phyloP scores from a whole-genome alignment of 2,888 invertebrate species.

The Mythimna impura region DNA sequence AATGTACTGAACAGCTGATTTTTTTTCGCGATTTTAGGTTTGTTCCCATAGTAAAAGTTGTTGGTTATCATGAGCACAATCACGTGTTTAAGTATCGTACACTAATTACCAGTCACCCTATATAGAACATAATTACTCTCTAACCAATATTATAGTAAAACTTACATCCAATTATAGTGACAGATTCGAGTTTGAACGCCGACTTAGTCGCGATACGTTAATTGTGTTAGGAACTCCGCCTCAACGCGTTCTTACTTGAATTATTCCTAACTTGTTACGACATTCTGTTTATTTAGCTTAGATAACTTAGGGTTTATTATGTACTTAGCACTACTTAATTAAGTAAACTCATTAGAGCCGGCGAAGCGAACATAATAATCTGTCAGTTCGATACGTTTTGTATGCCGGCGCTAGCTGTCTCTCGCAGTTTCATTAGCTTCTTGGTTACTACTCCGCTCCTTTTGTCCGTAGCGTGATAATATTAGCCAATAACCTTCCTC shows the following conservation, averaged over 20 bases:
- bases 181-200: constrained; percentile 45
- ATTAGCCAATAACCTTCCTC: no score
- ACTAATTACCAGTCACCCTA: no score
- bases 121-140: constrained; percentile 2
- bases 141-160: constrained; percentile 26
- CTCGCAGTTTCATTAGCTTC: no score
- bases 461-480: no score
- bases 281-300: constrained; percentile 32
- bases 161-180: constrained; percentile 56
- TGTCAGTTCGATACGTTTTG: background rate
- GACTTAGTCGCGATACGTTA: constrained; percentile 48
- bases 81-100: no score
- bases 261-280: constrained; percentile 43
- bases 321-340: background rate
- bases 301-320: constrained; percentile 13
- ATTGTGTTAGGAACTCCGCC: constrained; percentile 50
- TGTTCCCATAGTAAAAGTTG: no score
- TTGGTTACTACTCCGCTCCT: no score
- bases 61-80: no score
- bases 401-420: no score
- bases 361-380: no score
- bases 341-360: background rate
- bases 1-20: no score
- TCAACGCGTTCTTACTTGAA: constrained; percentile 26
- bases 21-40: no score